Conservation (phyloP, 1,140 invertebrate species). For the Dendrolimus punctatus region DNA sequence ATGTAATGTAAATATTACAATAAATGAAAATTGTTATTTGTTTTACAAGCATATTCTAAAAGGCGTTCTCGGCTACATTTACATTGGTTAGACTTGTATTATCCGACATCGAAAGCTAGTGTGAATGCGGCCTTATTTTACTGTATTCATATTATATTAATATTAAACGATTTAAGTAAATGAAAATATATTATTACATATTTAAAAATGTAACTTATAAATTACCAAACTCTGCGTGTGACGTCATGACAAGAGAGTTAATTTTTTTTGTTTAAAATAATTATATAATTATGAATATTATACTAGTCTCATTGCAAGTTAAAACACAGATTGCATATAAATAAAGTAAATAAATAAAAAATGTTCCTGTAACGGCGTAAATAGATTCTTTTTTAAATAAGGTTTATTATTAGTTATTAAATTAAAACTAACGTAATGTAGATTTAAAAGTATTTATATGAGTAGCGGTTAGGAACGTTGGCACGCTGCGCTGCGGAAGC, state of each 20-base stretch:
- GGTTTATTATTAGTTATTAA: conserved; percentile 51
- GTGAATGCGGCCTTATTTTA: conserved; percentile 62
- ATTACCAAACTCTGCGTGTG: conserved; percentile 35
- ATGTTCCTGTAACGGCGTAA: conserved; percentile 69
- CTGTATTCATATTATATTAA: conserved; percentile 31
- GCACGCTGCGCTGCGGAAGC: too few species aligned
- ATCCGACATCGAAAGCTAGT: conserved; percentile 54
- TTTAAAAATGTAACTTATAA: conserved; percentile 29
- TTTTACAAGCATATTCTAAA: conserved; percentile 35
- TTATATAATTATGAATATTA: conserved; percentile 28
- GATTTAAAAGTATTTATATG: conserved; percentile 1
- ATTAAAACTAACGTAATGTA: conserved; percentile 40
- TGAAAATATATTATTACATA: neutral
- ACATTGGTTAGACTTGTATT: conserved; percentile 47
- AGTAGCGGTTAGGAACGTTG: neutral
- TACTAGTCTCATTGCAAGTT: conserved; percentile 67
- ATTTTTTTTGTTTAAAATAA: conserved; percentile 31
- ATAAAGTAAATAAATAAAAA: conserved; percentile 24
- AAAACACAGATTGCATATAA: conserved; percentile 54
- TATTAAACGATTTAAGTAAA: conserved; percentile 1
- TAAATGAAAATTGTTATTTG: too few species aligned
- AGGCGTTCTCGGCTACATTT: conserved; percentile 51
- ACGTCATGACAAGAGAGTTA: conserved; percentile 45
- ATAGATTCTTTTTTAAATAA: conserved; percentile 14
- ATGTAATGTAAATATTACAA: too few species aligned